Conservation (phyloP, 2,113 vertebrate genomes). For the Silurus meridionalis region DNA sequence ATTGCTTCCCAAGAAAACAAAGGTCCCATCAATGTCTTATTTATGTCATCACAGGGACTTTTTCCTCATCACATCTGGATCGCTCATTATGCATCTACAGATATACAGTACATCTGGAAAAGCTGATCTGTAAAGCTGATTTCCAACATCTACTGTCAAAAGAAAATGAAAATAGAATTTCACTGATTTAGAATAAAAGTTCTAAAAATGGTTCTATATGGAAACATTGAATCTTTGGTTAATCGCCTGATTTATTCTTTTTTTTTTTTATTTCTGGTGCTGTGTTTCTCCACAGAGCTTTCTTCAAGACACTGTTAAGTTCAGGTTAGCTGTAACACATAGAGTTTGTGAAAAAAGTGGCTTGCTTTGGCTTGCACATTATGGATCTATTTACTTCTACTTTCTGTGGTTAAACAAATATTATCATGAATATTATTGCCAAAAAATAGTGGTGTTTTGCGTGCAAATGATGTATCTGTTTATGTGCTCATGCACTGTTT, state of each 20-base stretch:
- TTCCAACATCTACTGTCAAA: neutral
- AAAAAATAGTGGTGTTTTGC: neutral
- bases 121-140: neutral
- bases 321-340: neutral
- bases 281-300: neutral
- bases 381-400: neutral
- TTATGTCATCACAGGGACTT: neutral
- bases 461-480: constrained; percentile 23
- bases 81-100: neutral
- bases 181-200: neutral
- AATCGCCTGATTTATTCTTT: neutral
- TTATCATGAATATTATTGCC: neutral
- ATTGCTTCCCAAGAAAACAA: neutral
- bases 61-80: neutral
- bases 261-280: neutral
- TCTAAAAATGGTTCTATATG: neutral
- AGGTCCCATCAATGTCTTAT: neutral
- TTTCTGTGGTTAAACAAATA: neutral
- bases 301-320: neutral
- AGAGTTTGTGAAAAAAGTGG: neutral
- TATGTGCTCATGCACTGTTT: neutral
- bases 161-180: neutral
- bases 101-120: neutral
- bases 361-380: neutral
- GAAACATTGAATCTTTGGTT: neutral